Percentiles rank a stretch among this genome's conserved stretches.
phyloP scores from a whole-genome alignment of 1,140 invertebrate species.

The Drosophila pallidifrons region DNA sequence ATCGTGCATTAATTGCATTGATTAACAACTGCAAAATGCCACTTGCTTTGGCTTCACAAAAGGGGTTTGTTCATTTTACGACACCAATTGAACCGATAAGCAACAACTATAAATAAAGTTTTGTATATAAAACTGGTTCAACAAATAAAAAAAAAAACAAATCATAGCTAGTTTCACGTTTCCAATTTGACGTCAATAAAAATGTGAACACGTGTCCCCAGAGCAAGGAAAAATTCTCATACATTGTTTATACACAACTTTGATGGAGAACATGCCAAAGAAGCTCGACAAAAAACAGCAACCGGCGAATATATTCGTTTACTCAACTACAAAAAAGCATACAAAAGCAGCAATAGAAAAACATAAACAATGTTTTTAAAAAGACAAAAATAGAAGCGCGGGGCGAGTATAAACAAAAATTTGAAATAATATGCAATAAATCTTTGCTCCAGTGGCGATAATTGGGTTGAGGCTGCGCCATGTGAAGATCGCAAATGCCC shows the following conservation, averaged over 20 bases:
- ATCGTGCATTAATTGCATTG: conserved; percentile 25
- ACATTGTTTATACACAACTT: conserved; percentile 12
- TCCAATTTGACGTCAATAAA: conserved; percentile 39
- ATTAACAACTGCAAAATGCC: conserved; percentile 1
- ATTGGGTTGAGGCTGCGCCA: conserved; percentile 21
- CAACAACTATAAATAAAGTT: conserved; percentile 6
- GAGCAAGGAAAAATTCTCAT: neutral
- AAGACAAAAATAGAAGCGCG: conserved; percentile 26
- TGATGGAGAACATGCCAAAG: conserved; percentile 12
- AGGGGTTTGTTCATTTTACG: conserved; percentile 26
- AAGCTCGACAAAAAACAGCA: conserved; percentile 26
- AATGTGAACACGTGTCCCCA: conserved; percentile 15
- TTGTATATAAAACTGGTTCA: conserved; percentile 37
- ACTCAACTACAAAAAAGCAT: neutral
- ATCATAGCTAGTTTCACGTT: conserved; percentile 33
- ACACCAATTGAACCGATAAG: conserved; percentile 41
- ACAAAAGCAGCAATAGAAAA: conserved; percentile 8
- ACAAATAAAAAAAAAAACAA: neutral
- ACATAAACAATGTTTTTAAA: conserved; percentile 35
- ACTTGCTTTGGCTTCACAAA: neutral
- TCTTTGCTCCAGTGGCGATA: conserved; percentile 12
- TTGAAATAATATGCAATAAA: conserved; percentile 24
- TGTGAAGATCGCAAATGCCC: conserved; percentile 25
- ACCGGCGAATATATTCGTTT: conserved; percentile 1
- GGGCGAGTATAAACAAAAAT: conserved; percentile 26